Conservation (phyloP, 2,888 invertebrate species). For the Nycteola revayana region DNA sequence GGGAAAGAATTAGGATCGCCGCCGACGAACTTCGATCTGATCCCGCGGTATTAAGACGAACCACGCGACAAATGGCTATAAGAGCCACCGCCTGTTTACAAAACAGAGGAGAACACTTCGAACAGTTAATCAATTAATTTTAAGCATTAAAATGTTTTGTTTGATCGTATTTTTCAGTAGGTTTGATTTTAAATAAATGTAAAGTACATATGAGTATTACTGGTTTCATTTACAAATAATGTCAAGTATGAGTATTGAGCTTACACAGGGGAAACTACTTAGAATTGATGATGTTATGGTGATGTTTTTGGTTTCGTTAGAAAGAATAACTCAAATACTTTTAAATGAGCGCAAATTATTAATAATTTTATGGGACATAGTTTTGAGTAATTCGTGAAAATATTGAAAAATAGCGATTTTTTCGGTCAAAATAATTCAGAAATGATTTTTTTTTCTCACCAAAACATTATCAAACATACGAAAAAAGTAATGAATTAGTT, state of each 20-base stretch:
- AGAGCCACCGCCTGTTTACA: constrained; percentile 1
- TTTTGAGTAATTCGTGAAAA: too few species aligned
- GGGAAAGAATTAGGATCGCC: constrained; percentile 1
- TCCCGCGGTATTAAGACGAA: constrained; percentile 1
- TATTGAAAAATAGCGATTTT: too few species aligned
- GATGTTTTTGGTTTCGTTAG: too few species aligned
- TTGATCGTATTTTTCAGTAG: constrained; percentile 2
- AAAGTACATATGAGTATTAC: constrained; percentile 2
- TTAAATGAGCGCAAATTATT: too few species aligned
- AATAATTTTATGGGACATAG: too few species aligned
- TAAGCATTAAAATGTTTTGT: constrained; percentile 2
- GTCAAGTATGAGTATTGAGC: constrained; percentile 2
- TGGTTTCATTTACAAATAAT: constrained; percentile 2
- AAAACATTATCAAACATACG: too few species aligned
- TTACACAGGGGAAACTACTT: constrained; percentile 2
- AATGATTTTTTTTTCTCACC: too few species aligned
- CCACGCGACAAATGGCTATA: constrained; percentile 1
- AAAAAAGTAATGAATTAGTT: too few species aligned
- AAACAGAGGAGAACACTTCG: constrained; percentile 2
- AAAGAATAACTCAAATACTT: too few species aligned
- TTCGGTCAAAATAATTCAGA: too few species aligned
- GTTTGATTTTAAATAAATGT: constrained; percentile 2
- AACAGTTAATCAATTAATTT: constrained; percentile 1
- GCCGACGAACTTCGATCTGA: constrained; percentile 1
- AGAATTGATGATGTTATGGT: neutral